Base-by-base conservation (phyloP, 1,140 invertebrate genomes). In the Meloidogyne exigua region DNA sequence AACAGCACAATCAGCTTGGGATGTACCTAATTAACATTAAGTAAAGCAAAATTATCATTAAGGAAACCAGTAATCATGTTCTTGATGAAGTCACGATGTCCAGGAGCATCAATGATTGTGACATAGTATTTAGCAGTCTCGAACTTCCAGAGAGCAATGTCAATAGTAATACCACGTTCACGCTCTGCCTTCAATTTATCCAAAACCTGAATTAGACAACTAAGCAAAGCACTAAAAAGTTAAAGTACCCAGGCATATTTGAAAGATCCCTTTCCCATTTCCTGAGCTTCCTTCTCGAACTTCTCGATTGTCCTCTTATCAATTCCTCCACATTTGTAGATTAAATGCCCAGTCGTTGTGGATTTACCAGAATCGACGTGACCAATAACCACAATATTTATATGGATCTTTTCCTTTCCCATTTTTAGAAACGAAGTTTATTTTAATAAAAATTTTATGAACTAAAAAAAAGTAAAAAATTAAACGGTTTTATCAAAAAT, bases 31-130 rank as follows among this genome's bases (percentile, higher is more conserved):
- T 25, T 25, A 73, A n/a, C 2, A 28, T n/a, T 13, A 18, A 7
- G 25, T 11, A n/a, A 63, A 9, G 13, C 11, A 36, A 23, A 0
- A 18, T 23, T 21, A n/a, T 23, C 12, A 12, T 7, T n/a, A n/a
- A 72, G 32, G n/a, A 62, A 97, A 75, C 95, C 95, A 67, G 96
- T 99, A 87, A 99, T 99, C 96, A 99, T 98, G 92, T 99, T 99
- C 90, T 99, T 98, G 90, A 99, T 98, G 91, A 98, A 99, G 91
- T 98, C 96, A 88, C 96, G 92, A 89, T 99, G 96, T 11, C 96
- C 96, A 15, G 96, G 96, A 32, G 96, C 96, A 89, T 99, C 96
- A 89, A 99, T 98, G 89, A 98, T 97, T 81, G 96, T 99, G 32
- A 98, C 93, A 88, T 96, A 96, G 89, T 95, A 98, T 18, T 65